Conservation (phyloP, 1,140 invertebrate species). For the Cherax destructor region DNA sequence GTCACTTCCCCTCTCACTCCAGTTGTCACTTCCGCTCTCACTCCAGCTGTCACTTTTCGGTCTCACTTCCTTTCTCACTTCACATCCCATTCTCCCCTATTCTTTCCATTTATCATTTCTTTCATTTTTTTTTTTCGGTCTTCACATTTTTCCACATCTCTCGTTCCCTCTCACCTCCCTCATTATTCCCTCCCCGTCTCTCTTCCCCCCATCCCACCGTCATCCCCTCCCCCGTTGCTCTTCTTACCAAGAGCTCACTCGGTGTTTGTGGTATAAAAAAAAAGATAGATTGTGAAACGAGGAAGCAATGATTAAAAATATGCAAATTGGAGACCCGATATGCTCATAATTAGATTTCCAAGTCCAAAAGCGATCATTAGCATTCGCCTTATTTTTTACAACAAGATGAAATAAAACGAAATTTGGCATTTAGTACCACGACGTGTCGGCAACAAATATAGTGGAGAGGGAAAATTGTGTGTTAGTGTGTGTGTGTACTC, state of each 20-base stretch:
- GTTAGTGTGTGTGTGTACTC: too few relatives aligned
- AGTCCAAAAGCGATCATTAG: slow-evolving; percentile 58
- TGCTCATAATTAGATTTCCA: slow-evolving; percentile 55
- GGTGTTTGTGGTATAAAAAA: slow-evolving; percentile 26
- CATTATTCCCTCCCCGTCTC: not conserved
- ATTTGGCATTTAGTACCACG: slow-evolving; percentile 35
- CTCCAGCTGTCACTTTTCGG: too few relatives aligned
- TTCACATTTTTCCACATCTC: not conserved
- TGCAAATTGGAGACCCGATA: slow-evolving; percentile 42
- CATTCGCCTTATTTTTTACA: slow-evolving; percentile 51
- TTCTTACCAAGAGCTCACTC: not conserved
- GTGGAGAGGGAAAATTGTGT: not conserved
- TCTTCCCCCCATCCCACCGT: not conserved
- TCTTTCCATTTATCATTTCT: slow-evolving; percentile 6
- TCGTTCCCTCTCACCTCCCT: not conserved
- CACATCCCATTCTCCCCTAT: not conserved
- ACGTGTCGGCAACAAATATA: slow-evolving; percentile 32
- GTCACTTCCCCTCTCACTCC: too few relatives aligned
- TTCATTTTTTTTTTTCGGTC: not conserved
- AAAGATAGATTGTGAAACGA: slow-evolving; percentile 23
- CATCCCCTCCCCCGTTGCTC: not conserved
- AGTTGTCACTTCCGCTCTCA: too few relatives aligned
- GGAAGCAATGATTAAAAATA: slow-evolving; percentile 37
- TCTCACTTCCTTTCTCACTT: not conserved
- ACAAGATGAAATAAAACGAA: slow-evolving; percentile 63